Evolutionary conservation across 2,797 vertebrate species (phyloP).

Genomic region (Momotus momota): DNA sequence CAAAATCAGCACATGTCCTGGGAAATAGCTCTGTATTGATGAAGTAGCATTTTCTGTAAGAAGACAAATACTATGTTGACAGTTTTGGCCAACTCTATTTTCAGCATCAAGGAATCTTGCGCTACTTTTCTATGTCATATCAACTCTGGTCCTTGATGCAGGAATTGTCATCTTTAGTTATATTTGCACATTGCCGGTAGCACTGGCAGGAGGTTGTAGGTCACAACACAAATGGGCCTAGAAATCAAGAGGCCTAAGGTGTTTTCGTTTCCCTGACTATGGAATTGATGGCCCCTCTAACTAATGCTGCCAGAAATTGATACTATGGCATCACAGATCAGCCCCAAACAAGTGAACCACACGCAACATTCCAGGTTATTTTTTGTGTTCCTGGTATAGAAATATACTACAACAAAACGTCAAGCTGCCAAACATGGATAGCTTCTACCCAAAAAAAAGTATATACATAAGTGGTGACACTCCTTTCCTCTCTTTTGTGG

Average conservation of each 20-base stretch:
- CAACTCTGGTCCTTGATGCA: background rate
- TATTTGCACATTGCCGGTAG: background rate
- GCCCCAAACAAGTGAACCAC: background rate
- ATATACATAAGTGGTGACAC: background rate
- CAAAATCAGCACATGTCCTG: background rate
- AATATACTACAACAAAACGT: background rate
- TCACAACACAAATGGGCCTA: background rate
- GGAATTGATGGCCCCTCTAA: background rate
- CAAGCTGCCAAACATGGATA: background rate
- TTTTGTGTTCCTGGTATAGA: background rate
- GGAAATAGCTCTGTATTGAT: background rate
- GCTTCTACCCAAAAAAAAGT: background rate
- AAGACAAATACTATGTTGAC: background rate
- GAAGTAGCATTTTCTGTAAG: background rate
- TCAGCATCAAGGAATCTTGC: background rate
- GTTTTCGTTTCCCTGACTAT: background rate
- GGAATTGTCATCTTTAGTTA: background rate
- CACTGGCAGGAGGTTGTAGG: background rate
- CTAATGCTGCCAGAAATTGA: background rate
- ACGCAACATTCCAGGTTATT: background rate
- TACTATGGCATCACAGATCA: background rate
- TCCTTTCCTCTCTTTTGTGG: background rate
- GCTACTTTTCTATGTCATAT: background rate
- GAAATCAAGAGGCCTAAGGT: background rate
- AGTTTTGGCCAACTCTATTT: background rate